phyloP scores from a whole-genome alignment of 2,888 invertebrate genomes.

The Spicauda simplicius region DNA sequence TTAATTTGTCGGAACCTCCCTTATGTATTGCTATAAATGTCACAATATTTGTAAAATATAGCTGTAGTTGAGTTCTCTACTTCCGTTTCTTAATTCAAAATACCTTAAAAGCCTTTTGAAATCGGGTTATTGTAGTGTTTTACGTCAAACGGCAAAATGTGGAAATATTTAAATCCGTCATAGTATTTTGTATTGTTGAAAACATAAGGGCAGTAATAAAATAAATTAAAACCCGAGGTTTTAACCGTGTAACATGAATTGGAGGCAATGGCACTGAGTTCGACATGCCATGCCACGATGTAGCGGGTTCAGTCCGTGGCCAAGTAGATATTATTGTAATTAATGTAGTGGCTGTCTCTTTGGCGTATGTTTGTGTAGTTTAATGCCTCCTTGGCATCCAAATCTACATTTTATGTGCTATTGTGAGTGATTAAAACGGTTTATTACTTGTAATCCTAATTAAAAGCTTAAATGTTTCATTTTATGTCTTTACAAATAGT shows the following conservation, averaged over 20 bases:
- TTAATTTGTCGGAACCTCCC: constrained; percentile 15
- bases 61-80: constrained; percentile 5
- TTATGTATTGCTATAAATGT: constrained; percentile 17
- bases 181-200: background rate
- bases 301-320: too few relatives aligned
- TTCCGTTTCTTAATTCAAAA: constrained; percentile 4
- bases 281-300: too few relatives aligned
- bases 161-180: background rate
- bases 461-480: too few relatives aligned
- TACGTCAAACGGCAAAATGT: background rate
- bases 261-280: too few relatives aligned
- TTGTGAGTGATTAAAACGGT: too few relatives aligned
- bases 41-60: constrained; percentile 20
- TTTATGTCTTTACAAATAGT: too few relatives aligned
- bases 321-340: too few relatives aligned
- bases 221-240: background rate
- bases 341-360: too few relatives aligned
- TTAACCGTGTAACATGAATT: background rate
- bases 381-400: too few relatives aligned
- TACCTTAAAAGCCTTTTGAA: background rate
- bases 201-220: background rate
- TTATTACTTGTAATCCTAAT: too few relatives aligned
- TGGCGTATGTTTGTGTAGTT: too few relatives aligned
- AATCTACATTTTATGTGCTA: too few relatives aligned
- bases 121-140: background rate